These are phyloP conservation scores for Nothocercus nigrocapillus DNA, from an alignment of 2,113 vertebrate species.

Conservation along the genomic window DNA sequence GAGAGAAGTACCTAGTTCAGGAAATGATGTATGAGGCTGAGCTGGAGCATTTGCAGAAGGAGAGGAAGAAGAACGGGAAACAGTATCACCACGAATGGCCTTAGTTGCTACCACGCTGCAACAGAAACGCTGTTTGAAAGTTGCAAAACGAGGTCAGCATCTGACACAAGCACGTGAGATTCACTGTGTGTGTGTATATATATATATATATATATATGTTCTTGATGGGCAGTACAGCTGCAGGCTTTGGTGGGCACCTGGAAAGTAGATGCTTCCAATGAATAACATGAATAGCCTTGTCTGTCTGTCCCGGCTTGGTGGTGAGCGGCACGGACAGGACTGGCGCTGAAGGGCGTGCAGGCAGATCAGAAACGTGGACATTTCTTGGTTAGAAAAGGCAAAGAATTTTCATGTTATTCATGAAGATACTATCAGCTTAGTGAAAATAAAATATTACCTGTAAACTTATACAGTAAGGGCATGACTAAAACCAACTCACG, in stretches of 20 bases:
- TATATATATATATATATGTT: neutral
- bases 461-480: constrained; percentile 30
- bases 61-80: constrained; percentile 92
- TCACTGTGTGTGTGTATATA: neutral
- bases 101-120: constrained; percentile 77
- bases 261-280: neutral
- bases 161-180: neutral
- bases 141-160: neutral
- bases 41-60: constrained; percentile 93
- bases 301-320: neutral
- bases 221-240: constrained; percentile 13
- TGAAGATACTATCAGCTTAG: neutral
- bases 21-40: constrained; percentile 91
- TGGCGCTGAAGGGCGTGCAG: constrained; percentile 30
- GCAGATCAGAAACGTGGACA: neutral
- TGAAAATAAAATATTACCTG: neutral
- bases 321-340: neutral
- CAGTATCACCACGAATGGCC: constrained; percentile 98
- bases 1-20: constrained; percentile 86
- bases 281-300: neutral
- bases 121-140: neutral
- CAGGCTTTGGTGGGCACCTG: neutral
- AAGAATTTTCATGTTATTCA: neutral
- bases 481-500: constrained; percentile 7
- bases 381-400: neutral